Percentiles rank a stretch among this genome's conserved stretches.
Conservation (phyloP, 2,888 invertebrate genomes). For the Ypsolopha scabrella region DNA sequence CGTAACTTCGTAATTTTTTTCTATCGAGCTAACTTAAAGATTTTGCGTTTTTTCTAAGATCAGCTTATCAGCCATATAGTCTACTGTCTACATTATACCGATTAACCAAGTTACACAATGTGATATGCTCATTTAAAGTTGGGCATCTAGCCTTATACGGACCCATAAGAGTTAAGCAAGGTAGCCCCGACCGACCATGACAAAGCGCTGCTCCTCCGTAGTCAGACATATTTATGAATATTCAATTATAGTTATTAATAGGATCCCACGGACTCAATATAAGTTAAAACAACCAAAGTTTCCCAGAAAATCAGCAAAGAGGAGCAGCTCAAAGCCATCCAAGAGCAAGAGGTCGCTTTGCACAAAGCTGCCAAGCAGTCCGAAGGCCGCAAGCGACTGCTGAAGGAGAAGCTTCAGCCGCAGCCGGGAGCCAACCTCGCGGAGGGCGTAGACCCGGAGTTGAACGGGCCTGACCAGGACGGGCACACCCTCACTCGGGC, state of each 20-base stretch:
- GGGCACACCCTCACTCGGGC: slow-evolving; percentile 48
- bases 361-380: slow-evolving; percentile 68
- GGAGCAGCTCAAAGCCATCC: slow-evolving; percentile 38
- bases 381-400: slow-evolving; percentile 61
- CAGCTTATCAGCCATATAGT: too few relatives aligned
- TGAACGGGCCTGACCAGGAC: slow-evolving; percentile 67
- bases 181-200: background rate
- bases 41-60: too few relatives aligned
- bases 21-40: too few relatives aligned
- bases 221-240: background rate
- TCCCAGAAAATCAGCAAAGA: slow-evolving; percentile 43
- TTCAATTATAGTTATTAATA: background rate
- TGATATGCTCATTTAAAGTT: too few relatives aligned
- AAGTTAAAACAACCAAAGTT: background rate
- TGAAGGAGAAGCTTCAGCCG: slow-evolving; percentile 48
- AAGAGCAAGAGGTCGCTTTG: slow-evolving; percentile 68
- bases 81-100: too few relatives aligned
- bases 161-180: too few relatives aligned
- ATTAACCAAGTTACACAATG: too few relatives aligned
- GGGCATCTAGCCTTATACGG: too few relatives aligned
- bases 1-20: too few relatives aligned
- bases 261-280: background rate
- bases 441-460: slow-evolving; percentile 46
- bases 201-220: background rate
- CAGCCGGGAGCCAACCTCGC: slow-evolving; percentile 50